Conservation (phyloP, 2,113 vertebrate species). For the Thamnophis sirtalis region DNA sequence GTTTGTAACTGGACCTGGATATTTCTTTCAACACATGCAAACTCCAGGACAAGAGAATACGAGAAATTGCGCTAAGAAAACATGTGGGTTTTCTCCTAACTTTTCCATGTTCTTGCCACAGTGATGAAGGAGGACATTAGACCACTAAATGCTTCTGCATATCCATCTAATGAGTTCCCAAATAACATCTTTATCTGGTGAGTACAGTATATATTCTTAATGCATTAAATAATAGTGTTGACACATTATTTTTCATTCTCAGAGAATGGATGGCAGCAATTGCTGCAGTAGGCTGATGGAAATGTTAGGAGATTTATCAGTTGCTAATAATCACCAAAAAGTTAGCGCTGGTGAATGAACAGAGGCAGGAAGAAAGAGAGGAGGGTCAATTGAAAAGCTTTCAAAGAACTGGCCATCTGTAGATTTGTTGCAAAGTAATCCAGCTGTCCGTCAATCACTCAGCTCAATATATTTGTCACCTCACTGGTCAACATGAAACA, state of each 20-base stretch:
- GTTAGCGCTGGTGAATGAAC: background rate
- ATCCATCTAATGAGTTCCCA: constrained; percentile 59
- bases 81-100: background rate
- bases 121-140: constrained; percentile 65
- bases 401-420: background rate
- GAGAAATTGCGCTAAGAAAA: background rate
- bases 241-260: background rate
- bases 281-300: background rate
- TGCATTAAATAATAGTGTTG: background rate
- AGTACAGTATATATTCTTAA: constrained; percentile 43
- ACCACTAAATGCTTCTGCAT: constrained; percentile 49
- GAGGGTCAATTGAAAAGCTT: background rate
- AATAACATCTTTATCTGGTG: constrained; percentile 62
- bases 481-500: background rate
- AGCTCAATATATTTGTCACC: background rate
- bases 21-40: background rate
- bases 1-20: no score
- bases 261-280: background rate
- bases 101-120: constrained; percentile 28
- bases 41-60: background rate
- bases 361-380: background rate
- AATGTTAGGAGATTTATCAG: background rate
- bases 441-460: background rate
- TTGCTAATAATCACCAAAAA: background rate
- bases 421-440: background rate